Conservation (phyloP, 2,888 invertebrate species). For the Andrena fulva region DNA sequence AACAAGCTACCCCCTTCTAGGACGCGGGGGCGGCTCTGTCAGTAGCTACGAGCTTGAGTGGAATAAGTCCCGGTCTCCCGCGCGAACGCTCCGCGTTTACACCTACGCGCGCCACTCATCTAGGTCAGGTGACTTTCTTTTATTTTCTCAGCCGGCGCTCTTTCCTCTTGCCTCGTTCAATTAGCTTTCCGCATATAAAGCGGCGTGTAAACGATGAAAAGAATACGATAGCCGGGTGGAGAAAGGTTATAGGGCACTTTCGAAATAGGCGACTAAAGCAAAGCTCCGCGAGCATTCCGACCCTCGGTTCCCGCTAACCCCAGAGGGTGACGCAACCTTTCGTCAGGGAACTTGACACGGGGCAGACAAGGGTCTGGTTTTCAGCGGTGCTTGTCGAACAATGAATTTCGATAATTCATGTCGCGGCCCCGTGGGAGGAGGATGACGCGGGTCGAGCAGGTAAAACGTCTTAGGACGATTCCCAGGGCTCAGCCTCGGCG, state of each 20-base stretch:
- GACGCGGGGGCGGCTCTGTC: constrained; percentile 6
- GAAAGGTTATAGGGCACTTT: not conserved
- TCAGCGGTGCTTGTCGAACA: constrained; percentile 25
- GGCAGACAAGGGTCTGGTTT: constrained; percentile 22
- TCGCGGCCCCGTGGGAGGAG: not conserved
- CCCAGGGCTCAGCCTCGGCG: not conserved
- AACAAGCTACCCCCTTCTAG: constrained; percentile 25
- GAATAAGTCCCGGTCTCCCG: constrained; percentile 59
- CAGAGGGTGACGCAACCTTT: not conserved
- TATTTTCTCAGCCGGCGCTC: constrained; percentile 51
- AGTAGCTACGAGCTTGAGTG: constrained; percentile 39
- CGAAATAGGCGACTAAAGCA: not conserved
- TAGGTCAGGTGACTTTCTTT: constrained; percentile 66
- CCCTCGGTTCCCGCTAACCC: not conserved
- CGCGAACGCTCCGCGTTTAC: constrained; percentile 61
- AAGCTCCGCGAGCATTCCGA: not conserved
- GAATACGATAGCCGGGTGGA: not conserved
- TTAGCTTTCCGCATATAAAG: constrained; percentile 4
- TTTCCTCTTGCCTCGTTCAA: constrained; percentile 27
- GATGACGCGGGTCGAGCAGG: constrained; percentile 13
- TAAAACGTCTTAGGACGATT: constrained; percentile 18
- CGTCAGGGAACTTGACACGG: not conserved
- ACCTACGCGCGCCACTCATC: constrained; percentile 59
- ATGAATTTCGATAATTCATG: constrained; percentile 60
- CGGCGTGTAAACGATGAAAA: not conserved